phyloP scores from a whole-genome alignment of 2,888 invertebrate species.

The Dynastes maya region DNA sequence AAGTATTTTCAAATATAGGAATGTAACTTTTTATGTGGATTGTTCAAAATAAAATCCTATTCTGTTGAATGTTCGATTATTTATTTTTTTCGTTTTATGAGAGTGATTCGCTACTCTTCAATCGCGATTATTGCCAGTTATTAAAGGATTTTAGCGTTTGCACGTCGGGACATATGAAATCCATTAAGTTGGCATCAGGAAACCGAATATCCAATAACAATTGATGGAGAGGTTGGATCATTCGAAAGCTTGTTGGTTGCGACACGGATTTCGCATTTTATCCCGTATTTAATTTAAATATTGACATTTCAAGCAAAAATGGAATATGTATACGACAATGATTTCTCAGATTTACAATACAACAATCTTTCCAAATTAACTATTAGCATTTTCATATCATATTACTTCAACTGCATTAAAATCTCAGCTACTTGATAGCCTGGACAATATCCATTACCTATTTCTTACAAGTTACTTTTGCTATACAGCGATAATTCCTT shows the following conservation, averaged over 20 bases:
- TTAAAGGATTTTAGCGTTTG: neutral
- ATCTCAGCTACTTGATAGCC: too few species aligned
- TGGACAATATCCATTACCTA: too few species aligned
- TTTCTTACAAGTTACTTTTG: too few species aligned
- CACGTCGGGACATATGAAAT: constrained; percentile 5
- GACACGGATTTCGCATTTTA: too few species aligned
- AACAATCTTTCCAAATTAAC: too few species aligned
- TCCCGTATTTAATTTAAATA: neutral
- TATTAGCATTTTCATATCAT: too few species aligned
- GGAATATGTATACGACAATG: too few species aligned
- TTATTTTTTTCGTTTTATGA: neutral
- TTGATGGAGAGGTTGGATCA: neutral
- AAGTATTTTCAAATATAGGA: constrained; percentile 38
- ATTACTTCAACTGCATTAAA: too few species aligned
- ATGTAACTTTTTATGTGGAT: constrained; percentile 13
- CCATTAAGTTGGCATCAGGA: neutral
- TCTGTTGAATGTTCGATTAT: neutral
- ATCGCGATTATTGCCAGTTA: neutral
- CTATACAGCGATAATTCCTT: too few species aligned
- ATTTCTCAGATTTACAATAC: too few species aligned
- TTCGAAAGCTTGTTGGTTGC: too few species aligned
- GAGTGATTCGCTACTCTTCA: neutral
- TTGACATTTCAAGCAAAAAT: neutral
- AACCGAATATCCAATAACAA: neutral
- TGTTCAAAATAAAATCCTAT: neutral